Base-by-base conservation (phyloP, 1,140 invertebrate genomes). In the Cyphomyrmex costatus region DNA sequence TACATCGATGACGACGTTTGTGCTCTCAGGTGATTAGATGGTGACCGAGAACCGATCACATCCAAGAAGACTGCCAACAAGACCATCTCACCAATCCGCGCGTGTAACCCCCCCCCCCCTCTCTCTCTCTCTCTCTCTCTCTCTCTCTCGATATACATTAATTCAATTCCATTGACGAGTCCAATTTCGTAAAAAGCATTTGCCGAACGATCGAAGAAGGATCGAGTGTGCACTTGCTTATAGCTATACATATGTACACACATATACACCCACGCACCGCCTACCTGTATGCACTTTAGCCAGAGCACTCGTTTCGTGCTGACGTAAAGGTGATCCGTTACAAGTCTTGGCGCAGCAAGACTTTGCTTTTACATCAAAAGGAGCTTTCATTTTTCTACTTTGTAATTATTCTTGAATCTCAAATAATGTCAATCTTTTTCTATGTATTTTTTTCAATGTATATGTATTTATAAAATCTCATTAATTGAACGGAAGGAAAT, bases 111-210 rank as follows among this genome's bases (percentile, higher is more conserved):
- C 16, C 42, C 36, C 76, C 10, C 19, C 30, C n/a, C 30, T 27
- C 46, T 10, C 49, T 56, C 30, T 7, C n/a, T 30, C 49, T 14
- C 63, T 30, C 49, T 56, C n/a, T 56, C 46, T 42, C 49, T 42
- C 14, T 68, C 46, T 68, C 63, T 88, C 65, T 88, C 58, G 78
- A 78, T 90, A 90, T 85, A 91, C 89, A 90, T 88, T 91, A 90
- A 91, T 91, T 90, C 89, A 90, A 91, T 91, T 88, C 73, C 84
- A 91, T 77, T 88, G 89, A 90, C 68, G 89, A 88, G 73, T 77
- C 84, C 86, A 91, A 91, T 91, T 91, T 91, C 88, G 87, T 87
- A 89, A 89, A 91, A 89, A 91, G 90, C 90, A 89, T 91, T 89
- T 88, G 78, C 78, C 63, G 70, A 79, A 60, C 85, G 79, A 89